These are phyloP conservation scores for Lepetodrilus schrolli DNA, from an alignment of 2,888 invertebrate species.

Conservation along the genomic window DNA sequence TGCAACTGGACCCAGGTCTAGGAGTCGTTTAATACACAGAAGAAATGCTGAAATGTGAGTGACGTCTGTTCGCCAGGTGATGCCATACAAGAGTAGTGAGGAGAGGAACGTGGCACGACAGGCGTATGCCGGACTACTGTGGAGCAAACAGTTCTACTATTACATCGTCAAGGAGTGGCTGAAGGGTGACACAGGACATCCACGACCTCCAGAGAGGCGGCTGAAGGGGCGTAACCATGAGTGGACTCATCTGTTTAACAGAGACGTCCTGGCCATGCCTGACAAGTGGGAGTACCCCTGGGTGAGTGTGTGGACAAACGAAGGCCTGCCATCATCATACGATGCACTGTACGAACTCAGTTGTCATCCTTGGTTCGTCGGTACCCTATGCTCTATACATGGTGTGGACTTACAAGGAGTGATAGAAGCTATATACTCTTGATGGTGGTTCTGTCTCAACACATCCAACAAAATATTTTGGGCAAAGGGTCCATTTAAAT, in stretches of 20 bases:
- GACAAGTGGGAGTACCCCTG: slow-evolving; percentile 77
- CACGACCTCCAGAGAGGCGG: slow-evolving; percentile 47
- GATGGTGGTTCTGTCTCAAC: too few species aligned
- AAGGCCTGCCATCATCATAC: too few species aligned
- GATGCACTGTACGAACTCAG: too few species aligned
- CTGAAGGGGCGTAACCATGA: slow-evolving; percentile 61
- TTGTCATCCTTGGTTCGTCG: too few species aligned
- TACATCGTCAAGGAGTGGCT: slow-evolving; percentile 69
- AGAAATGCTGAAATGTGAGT: background rate
- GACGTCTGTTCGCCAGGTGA: slow-evolving; percentile 47
- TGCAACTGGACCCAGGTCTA: too few species aligned
- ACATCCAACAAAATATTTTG: too few species aligned
- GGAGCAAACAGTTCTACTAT: slow-evolving; percentile 74
- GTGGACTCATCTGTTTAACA: slow-evolving; percentile 73
- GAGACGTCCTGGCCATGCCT: slow-evolving; percentile 75
- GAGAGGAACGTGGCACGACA: slow-evolving; percentile 55
- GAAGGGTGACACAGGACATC: slow-evolving; percentile 52
- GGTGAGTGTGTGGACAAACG: slow-evolving; percentile 68
- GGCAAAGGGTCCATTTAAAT: too few species aligned
- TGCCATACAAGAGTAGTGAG: slow-evolving; percentile 46
- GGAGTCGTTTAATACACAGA: too few species aligned
- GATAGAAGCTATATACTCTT: too few species aligned
- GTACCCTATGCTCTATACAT: too few species aligned
- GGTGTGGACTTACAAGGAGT: too few species aligned
- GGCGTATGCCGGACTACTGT: slow-evolving; percentile 73